Base-by-base conservation (phyloP, 2,113 vertebrate species). In the Pterocles orientalis region DNA sequence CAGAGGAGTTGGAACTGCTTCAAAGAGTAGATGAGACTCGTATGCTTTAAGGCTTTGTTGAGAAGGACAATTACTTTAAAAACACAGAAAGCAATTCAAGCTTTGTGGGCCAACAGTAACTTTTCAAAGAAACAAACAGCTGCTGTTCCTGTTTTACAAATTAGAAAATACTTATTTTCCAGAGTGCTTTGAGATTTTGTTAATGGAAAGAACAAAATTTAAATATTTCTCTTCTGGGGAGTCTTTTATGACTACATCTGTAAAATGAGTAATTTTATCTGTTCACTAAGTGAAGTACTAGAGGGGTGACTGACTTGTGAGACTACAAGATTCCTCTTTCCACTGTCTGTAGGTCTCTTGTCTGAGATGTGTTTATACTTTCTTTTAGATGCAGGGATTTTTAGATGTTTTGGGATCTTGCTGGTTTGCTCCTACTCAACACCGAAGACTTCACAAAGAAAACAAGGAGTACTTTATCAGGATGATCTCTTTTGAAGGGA, bases 111-210 rank as follows among this genome's bases (percentile, higher is more conserved):
- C 88, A 77, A 12, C 61, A 91, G 85, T 34, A 83, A 91, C 56
- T 95, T 94, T 62, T 73, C 78, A 80, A 51, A 96, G 91, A 82
- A 64, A 73, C 31, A 36, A 93, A 86, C 68, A 83, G 84, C 77
- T 94, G 83, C 43, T 82, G 21, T 29, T 92, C 72, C 92, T 87
- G 77, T 81, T 92, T 56, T 92, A 94, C 65, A 91, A 84, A 95
- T 89, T 71, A 28, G 77, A 62, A 88, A 86, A 60, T 75, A 33
- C 43, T 65, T 62, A 33, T 68, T 94, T 95, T 91, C 29, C 47
- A 51, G 43, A 75, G 14, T 43, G 48, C 69, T 92, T 71, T 56
- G 83, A 78, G 51, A 64, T 57, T 80, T 68, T 72, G 41, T 88
- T 94, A 71, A 73, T 86, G 86, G 73, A 82, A 93, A 91, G 51